Percentiles rank a stretch among this genome's conserved stretches.
Conservation (phyloP, 2,888 invertebrate genomes). For the Cheilosia pagana region DNA sequence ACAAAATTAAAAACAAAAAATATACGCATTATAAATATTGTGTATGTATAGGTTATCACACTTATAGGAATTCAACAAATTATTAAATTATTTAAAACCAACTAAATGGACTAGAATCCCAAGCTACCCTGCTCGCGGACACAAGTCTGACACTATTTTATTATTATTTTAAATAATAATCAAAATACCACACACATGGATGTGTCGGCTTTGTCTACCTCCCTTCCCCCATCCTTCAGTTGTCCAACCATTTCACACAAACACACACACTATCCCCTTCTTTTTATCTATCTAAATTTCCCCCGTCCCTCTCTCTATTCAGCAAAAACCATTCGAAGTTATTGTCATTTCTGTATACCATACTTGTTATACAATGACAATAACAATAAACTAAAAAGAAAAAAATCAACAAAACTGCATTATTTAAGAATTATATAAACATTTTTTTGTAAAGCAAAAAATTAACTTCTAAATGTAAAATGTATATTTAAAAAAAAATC, state of each 20-base stretch:
- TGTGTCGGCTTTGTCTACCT: conserved; percentile 1
- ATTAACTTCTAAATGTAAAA: conserved; percentile 68
- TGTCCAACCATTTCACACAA: background rate
- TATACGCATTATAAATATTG: conserved; percentile 67
- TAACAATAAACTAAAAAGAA: conserved; percentile 69
- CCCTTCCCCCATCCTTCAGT: background rate
- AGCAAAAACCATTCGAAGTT: conserved; percentile 72
- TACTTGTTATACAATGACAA: conserved; percentile 75
- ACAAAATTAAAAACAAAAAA: conserved; percentile 12
- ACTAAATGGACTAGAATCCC: conserved; percentile 31
- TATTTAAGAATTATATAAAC: conserved; percentile 54
- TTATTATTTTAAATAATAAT: conserved; percentile 71
- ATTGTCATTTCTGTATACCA: conserved; percentile 75
- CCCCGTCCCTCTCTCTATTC: conserved; percentile 46
- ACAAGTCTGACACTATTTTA: conserved; percentile 42
- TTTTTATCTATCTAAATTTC: conserved; percentile 23
- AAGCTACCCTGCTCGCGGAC: background rate
- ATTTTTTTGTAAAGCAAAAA: conserved; percentile 62
- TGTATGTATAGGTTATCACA: conserved; percentile 76
- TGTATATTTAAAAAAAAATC: conserved; percentile 57
- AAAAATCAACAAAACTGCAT: conserved; percentile 62
- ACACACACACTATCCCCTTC: background rate
- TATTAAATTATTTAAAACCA: conserved; percentile 75
- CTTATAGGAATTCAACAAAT: conserved; percentile 74
- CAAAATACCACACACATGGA: conserved; percentile 38